Conservation (phyloP, 2,888 invertebrate genomes). For the Drosophila gaucha region DNA sequence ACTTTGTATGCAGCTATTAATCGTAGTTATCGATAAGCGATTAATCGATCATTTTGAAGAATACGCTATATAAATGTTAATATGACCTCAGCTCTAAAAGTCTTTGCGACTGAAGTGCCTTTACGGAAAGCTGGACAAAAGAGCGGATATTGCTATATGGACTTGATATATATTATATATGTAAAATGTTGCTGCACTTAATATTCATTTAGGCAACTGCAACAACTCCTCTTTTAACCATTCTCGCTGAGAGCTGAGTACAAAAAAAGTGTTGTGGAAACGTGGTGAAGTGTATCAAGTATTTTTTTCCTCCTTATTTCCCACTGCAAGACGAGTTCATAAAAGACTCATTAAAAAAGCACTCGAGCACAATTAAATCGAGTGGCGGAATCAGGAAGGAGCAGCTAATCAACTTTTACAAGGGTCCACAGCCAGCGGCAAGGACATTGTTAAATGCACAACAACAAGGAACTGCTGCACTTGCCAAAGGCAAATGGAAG, state of each 20-base stretch:
- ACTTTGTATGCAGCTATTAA: not conserved
- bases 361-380: slow-evolving; percentile 76
- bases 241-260: not conserved
- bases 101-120: not conserved
- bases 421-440: slow-evolving; percentile 57
- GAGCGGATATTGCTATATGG: not conserved
- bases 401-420: slow-evolving; percentile 73
- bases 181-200: not conserved
- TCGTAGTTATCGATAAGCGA: not conserved
- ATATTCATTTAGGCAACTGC: slow-evolving; percentile 1
- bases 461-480: slow-evolving; percentile 53
- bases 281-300: slow-evolving; percentile 30
- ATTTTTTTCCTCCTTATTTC: slow-evolving; percentile 10
- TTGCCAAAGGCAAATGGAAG: slow-evolving; percentile 16
- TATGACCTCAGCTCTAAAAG: no score
- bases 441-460: slow-evolving; percentile 66
- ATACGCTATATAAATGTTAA: no score
- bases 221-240: not conserved
- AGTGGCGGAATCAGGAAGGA: slow-evolving; percentile 56
- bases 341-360: slow-evolving; percentile 78
- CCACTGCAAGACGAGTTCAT: slow-evolving; percentile 57
- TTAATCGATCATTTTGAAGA: not conserved
- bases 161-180: not conserved
- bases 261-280: not conserved
- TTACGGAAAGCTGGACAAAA: not conserved